Conservation (phyloP, 1,140 invertebrate species). For the Macrobrachium rosenbergii region DNA sequence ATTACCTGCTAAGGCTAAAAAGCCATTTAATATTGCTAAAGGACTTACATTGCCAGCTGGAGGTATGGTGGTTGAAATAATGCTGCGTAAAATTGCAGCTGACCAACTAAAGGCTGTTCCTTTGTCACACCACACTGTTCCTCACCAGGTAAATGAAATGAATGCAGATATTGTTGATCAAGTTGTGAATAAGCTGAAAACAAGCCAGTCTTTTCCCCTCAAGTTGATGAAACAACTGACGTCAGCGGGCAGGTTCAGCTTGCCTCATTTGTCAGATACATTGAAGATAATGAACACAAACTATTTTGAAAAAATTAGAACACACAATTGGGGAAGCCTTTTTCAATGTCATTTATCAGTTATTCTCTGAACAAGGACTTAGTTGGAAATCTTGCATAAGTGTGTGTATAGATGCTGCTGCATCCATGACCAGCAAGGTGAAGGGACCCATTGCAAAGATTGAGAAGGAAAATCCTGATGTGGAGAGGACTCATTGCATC, state of each 20-base stretch:
- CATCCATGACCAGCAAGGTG: too few species aligned
- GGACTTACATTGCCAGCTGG: neutral
- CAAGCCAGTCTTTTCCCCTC: too few species aligned
- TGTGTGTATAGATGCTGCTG: too few species aligned
- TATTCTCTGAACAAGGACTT: neutral
- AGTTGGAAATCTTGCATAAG: too few species aligned
- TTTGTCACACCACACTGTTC: too few species aligned
- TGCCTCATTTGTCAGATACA: constrained; percentile 39
- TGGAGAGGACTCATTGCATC: constrained; percentile 38
- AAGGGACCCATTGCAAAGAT: too few species aligned
- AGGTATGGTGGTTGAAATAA: constrained; percentile 25
- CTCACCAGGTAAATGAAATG: constrained; percentile 20
- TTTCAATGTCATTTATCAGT: constrained; percentile 10
- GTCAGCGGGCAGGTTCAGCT: constrained; percentile 24
- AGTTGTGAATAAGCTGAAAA: neutral
- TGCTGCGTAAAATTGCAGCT: neutral
- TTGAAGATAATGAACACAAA: neutral
- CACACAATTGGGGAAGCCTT: constrained; percentile 11
- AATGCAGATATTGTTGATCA: constrained; percentile 31
- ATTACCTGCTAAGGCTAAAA: neutral
- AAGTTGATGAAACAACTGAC: constrained; percentile 11
- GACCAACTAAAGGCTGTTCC: too few species aligned
- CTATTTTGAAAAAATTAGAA: constrained; percentile 10
- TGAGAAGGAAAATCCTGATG: constrained; percentile 20
- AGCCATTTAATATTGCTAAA: neutral